Evolutionary conservation across 2,888 invertebrate species (phyloP), one percentile per base, ranked within the genome.

Genomic region (Philereme vetulata): DNA sequence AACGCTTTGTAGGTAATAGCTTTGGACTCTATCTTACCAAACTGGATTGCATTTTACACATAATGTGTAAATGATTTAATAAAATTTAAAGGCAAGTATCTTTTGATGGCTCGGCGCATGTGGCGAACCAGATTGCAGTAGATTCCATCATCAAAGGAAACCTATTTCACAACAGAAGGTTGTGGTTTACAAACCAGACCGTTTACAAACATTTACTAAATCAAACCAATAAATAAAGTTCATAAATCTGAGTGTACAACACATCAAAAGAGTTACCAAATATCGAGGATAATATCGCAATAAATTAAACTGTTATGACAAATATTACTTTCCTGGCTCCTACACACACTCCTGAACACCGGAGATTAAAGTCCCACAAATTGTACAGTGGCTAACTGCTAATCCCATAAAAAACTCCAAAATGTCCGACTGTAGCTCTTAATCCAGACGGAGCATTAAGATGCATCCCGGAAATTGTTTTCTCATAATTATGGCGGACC

Each of bases 401-500:
- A 72, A 75, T 74, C 71, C 67, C 55, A 70, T 70, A 77, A 72
- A 79, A 79, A 80, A 75, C 70, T 66, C 64, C 62, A 65, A 62
- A 75, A 75, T 71, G 78, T 74, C 74, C 71, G 70, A 72, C 71
- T 71, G 71, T 78, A 80, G 78, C 81, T 79, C 81, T 76, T 89
- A 90, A 91, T 89, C 88, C 86, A 71, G 61, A 67, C 63, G 70
- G 68, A 74, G 83, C 83, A 86, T 89, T 90, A 87, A 88, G 87
- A 90, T 86, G 89, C 85, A 87, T 81, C 82, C 82, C 80, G 84
- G 84, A 90, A 92, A 92, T 91, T 91, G 91, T 91, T 91, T 92
- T 89, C 91, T 91, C 91, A 92, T 91, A 90, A 92, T 92, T 91
- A 90, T 85, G 81, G 78, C 80, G 80, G 78, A 77, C 78, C 64